Conservation (phyloP, 2,113 vertebrate species). For the Serilophus lunatus region DNA sequence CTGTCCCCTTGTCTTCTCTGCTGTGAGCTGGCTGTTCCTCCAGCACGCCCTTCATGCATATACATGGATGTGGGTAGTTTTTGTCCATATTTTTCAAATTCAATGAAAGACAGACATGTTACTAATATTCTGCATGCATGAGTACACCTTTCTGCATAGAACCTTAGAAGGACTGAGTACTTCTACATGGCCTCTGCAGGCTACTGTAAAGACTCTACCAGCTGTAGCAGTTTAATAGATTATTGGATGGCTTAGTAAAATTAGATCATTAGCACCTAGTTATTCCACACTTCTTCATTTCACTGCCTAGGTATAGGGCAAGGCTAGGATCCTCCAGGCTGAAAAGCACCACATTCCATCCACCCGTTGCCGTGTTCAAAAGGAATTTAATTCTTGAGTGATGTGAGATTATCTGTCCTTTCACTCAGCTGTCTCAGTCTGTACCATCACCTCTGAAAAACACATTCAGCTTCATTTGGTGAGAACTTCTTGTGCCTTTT, state of each 20-base stretch:
- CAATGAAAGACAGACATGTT: not conserved
- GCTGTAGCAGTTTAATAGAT: not conserved
- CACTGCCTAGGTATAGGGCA: not conserved
- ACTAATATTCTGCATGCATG: not conserved
- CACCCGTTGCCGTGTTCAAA: not conserved
- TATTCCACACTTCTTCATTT: not conserved
- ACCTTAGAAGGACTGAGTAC: not conserved
- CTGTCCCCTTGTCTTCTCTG: not conserved
- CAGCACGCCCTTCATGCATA: not conserved
- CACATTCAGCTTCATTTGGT: not conserved
- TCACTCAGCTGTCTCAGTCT: slow-evolving; percentile 17
- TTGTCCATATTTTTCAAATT: not conserved
- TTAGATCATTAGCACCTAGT: not conserved
- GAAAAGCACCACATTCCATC: not conserved
- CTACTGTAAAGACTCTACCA: not conserved
- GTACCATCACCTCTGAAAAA: not conserved
- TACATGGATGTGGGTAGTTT: rapidly evolving
- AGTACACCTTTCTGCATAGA: not conserved
- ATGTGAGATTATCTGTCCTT: not conserved
- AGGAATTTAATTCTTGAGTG: not conserved
- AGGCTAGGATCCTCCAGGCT: not conserved
- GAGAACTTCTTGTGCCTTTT: not conserved
- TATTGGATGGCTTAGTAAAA: not conserved
- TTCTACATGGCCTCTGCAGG: not conserved
- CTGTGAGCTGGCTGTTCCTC: not conserved